Evolutionary conservation across 2,888 invertebrate species (phyloP), one percentile per base, ranked within the genome.

Genomic region (Cabera pusaria): DNA sequence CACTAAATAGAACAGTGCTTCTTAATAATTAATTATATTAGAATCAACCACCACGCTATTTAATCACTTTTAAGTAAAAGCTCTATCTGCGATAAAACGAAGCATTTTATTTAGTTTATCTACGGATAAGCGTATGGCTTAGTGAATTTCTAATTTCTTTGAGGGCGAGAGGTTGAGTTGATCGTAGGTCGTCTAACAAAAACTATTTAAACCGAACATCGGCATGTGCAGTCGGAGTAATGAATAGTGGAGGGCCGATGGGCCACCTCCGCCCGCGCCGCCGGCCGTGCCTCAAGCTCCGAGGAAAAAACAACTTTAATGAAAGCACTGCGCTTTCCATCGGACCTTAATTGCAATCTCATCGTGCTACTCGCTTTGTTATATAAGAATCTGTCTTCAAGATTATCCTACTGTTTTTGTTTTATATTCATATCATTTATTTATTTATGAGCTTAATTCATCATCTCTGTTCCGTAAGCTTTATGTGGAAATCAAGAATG

Each of bases 131-230:
- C 31, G 43, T 54, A 19, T 14, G 21, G 43, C 41, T 39, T 52
- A 48, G 39, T 43, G 48, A 52, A 64, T 59, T 60, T 58, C 51
- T 51, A 56, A 64, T 69, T 65, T 60, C 61, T 70, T 66, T 59
- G 59, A 64, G 64, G 54, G 49, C 44, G 45, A 27, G 19, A 35
- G 18, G 22, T 26, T 31, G 28, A 60, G 48, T 52, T 59, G 56
- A 64, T 71, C 57, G 71, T 60, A 58, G 66, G 59, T 63, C 56
- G 59, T 70, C 61, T 59, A 71, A 79, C 76, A 72, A 79, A 82
- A 82, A 80, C 73, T 81, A 83, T 84, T 85, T 81, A 82, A 81
- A 76, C 57, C 67, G 72, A 80, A 80, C 82, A 78, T 75, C 63
- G 79, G 70, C 68, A 72, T 77, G 72, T 81, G 73, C 75, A 65